A percentile compares a stretch with the other conserved stretches of the same genome.
Evolutionary conservation across 2,888 invertebrate genomes (phyloP).

Genomic region (Agrochola lota): DNA sequence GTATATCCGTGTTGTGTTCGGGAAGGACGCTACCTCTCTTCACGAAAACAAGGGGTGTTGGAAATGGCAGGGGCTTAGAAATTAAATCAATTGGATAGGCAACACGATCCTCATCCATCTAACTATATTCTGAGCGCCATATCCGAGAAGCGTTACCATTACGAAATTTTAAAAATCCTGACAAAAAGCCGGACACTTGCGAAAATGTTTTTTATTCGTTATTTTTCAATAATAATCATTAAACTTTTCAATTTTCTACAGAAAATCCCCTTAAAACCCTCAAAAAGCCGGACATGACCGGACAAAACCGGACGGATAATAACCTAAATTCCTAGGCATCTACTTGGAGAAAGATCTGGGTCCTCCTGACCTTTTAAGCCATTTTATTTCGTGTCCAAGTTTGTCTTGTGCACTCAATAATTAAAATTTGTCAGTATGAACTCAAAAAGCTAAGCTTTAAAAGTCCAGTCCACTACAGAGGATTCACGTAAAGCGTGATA

Average conservation of each 20-base stretch:
- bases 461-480: background rate
- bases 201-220: too few species aligned
- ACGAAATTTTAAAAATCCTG: background rate
- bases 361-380: background rate
- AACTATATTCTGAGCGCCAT: too few species aligned
- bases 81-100: background rate
- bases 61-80: background rate
- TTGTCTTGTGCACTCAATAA: background rate
- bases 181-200: too few species aligned
- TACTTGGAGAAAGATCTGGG: too few species aligned
- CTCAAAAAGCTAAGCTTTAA: background rate
- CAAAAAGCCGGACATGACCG: background rate
- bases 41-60: background rate
- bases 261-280: background rate
- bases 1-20: background rate
- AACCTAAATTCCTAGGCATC: background rate
- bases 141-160: background rate
- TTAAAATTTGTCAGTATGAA: background rate
- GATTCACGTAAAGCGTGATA: constrained; percentile 1
- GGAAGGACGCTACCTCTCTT: background rate
- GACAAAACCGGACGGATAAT: background rate
- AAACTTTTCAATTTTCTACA: background rate
- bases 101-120: background rate
- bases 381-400: background rate
- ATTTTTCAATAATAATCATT: too few species aligned